These are phyloP conservation scores for Malurus elegans DNA, from an alignment of 2,113 vertebrate genomes.

Conservation along the genomic window DNA sequence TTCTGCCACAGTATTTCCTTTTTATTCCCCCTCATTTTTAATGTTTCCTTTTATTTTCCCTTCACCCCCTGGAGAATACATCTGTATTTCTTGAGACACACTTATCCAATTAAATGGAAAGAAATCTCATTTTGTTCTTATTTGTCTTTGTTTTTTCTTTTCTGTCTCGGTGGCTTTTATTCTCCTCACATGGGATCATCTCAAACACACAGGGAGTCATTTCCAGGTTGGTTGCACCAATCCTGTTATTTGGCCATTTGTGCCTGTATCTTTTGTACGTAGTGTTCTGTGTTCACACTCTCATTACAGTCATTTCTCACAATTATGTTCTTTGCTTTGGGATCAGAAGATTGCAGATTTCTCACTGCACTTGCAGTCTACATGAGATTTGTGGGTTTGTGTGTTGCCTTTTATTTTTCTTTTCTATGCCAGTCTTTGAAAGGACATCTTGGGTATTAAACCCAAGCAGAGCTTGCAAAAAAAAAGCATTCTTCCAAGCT, in stretches of 20 bases:
- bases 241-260: constrained; percentile 21
- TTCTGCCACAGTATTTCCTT: neutral
- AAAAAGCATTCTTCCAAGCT: neutral
- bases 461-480: neutral
- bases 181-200: neutral
- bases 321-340: constrained; percentile 4
- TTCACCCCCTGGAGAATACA: neutral
- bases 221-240: neutral
- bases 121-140: neutral
- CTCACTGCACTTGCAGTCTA: neutral
- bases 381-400: neutral
- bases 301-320: constrained; percentile 9
- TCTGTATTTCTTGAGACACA: neutral
- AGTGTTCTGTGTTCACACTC: neutral
- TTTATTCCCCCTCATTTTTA: fast-evolving
- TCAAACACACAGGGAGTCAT: neutral
- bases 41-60: fast-evolving
- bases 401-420: neutral
- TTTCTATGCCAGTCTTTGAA: neutral
- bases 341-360: constrained; percentile 3
- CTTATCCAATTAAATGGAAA: neutral
- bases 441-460: neutral
- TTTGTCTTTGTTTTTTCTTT: neutral
- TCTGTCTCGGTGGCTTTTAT: neutral
- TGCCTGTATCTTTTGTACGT: neutral